phyloP scores from a whole-genome alignment of 2,888 invertebrate species.

The Heteromurus nitidus region DNA sequence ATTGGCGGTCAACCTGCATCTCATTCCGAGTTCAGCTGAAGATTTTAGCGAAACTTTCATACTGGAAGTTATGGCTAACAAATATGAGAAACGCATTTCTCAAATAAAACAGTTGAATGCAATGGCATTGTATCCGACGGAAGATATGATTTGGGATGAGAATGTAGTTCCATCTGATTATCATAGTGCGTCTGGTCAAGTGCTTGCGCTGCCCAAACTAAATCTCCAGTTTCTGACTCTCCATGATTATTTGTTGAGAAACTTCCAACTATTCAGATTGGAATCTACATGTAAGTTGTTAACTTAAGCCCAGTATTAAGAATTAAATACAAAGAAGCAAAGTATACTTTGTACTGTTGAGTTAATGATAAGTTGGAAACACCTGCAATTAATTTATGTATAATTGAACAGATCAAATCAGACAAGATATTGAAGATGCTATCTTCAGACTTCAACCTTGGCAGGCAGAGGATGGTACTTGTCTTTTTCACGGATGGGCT shows the following conservation, averaged over 20 bases:
- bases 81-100: conserved; percentile 91
- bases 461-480: conserved; percentile 89
- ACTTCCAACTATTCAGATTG: conserved; percentile 96
- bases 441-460: conserved; percentile 96
- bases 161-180: conserved; percentile 98
- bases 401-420: conserved; percentile 87
- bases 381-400: no score
- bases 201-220: conserved; percentile 95
- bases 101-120: conserved; percentile 96
- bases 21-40: conserved; percentile 86
- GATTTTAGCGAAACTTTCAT: conserved; percentile 86
- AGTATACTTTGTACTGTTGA: not conserved
- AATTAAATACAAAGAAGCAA: not conserved
- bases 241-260: conserved; percentile 97
- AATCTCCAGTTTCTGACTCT: conserved; percentile 98
- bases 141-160: conserved; percentile 99
- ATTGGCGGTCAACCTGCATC: conserved; percentile 90
- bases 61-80: conserved; percentile 89
- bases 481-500: conserved; percentile 98
- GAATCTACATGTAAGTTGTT: conserved; percentile 95
- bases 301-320: not conserved
- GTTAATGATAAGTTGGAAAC: not conserved
- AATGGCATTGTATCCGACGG: conserved; percentile 99
- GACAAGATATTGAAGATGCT: conserved; percentile 98
- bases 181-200: conserved; percentile 92